phyloP scores from a whole-genome alignment of 2,113 vertebrate genomes.

The Thamnaconus septentrionalis region DNA sequence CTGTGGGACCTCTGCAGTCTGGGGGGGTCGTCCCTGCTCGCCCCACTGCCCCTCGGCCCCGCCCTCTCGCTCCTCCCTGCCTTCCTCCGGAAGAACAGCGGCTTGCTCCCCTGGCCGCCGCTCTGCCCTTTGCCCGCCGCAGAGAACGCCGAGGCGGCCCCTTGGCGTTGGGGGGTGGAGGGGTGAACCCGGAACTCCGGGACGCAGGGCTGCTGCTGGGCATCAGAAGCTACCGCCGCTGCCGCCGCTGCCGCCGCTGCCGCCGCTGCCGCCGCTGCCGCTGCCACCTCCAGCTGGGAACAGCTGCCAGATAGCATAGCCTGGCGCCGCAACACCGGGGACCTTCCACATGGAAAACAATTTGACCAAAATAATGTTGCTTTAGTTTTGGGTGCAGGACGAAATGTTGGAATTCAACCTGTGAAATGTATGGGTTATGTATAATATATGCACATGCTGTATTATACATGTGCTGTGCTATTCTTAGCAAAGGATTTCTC shows the following conservation, averaged over 20 bases:
- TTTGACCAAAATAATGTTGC: too few species aligned
- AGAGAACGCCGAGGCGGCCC: conserved; percentile 32
- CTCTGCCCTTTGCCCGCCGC: conserved; percentile 33
- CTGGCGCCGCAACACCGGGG: conserved; percentile 74
- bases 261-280: conserved; percentile 64
- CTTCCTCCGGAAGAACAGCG: conserved; percentile 64
- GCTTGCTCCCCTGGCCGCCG: conserved; percentile 1
- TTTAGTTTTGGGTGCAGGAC: too few species aligned
- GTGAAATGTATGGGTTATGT: too few species aligned
- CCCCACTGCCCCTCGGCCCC: conserved; percentile 50
- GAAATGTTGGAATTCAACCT: too few species aligned
- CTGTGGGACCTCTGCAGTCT: conserved; percentile 85
- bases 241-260: conserved; percentile 61
- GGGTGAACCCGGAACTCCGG: conserved; percentile 81
- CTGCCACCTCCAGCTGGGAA: conserved; percentile 84
- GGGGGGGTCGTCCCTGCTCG: conserved; percentile 52
- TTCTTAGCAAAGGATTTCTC: too few species aligned
- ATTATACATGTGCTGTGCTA: too few species aligned
- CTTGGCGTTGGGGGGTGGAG: conserved; percentile 51
- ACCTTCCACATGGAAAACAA: conserved; percentile 50
- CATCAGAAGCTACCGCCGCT: conserved; percentile 65
- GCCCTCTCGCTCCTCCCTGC: conserved; percentile 58
- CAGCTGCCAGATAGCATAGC: conserved; percentile 85
- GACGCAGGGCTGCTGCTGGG: conserved; percentile 68
- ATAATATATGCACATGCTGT: too few species aligned